phyloP scores from a whole-genome alignment of 1,140 invertebrate species.

The Dryas iulia region DNA sequence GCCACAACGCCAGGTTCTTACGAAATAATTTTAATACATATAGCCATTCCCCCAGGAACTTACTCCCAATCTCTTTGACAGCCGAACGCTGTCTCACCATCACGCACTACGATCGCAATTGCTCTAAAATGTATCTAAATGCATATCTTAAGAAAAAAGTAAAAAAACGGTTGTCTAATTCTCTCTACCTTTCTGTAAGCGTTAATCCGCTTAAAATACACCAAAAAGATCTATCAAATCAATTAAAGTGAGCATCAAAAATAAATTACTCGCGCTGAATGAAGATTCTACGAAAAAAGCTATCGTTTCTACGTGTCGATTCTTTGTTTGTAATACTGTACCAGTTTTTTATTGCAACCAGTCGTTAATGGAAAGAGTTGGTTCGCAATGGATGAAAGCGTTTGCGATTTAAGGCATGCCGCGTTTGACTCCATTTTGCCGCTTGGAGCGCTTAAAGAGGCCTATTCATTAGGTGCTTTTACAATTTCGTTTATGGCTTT shows the following conservation, averaged over 20 bases:
- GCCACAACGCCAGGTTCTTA: no score
- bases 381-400: conserved; percentile 42
- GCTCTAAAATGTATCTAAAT: no score
- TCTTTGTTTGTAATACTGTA: conserved; percentile 55
- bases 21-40: no score
- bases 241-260: neutral
- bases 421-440: conserved; percentile 35
- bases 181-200: no score
- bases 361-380: conserved; percentile 50
- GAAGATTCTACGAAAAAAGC: neutral
- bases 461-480: conserved; percentile 33
- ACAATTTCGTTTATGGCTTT: conserved; percentile 18
- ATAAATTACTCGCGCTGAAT: neutral
- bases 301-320: conserved; percentile 35
- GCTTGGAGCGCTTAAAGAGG: conserved; percentile 29
- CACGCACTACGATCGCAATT: no score
- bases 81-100: no score
- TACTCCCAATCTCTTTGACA: no score
- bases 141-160: no score
- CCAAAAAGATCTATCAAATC: no score
- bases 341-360: conserved; percentile 35
- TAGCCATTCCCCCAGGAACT: no score
- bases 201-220: no score
- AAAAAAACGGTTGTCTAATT: no score
- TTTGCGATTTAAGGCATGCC: conserved; percentile 37